Evolutionary conservation across 2,888 invertebrate species (phyloP), one percentile per base, ranked within the genome.

Genomic region (Gymnoscelis rufifasciata): DNA sequence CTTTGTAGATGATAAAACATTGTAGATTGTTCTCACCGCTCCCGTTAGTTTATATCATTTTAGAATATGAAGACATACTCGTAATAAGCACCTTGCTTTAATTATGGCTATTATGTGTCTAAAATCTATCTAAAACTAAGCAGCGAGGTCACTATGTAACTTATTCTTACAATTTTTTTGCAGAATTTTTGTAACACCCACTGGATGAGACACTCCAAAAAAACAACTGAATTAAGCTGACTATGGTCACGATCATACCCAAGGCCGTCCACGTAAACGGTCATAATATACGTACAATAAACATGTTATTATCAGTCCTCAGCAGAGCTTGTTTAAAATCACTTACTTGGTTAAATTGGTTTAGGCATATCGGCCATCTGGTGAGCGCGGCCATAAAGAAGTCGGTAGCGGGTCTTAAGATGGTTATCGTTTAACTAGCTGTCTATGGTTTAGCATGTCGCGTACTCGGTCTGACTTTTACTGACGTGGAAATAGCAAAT

Each of bases 371-470:
- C 74, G 70, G 71, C 64, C 61, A 74, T 77, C 78, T 74, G 61
- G 61, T 68, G 72, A 68, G 62, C 37, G 66, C 67, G 63, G 64
- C 68, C 74, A 78, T 86, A 86, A 86, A 86, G 82, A 80, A 81
- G 71, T 66, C 63, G 56, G 59, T 59, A 62, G 60, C 65, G 65
- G 71, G 72, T 66, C 62, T 61, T 57, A 60, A 64, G 83, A 83
- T 83, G 66, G 61, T 68, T 75, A 84, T 86, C 84, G 54, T 39
- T 56, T 79, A 82, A 82, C 82, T 71, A 79, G 76, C 74, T 74
- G 76, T 76, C 73, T 64, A 65, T 56, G 62, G 73, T 68, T 66
- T 57, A 59, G 64, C 70, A 61, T 68, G 68, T 64, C 64, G 62
- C 60, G 52, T 60, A 38, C 39, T 53, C 42, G 31, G 44, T 43